A percentile compares a stretch with the other conserved stretches of the same genome.
Conservation (phyloP, 37 sponge, comb jelly and placozoan species). For the Amphimedon queenslandica region DNA sequence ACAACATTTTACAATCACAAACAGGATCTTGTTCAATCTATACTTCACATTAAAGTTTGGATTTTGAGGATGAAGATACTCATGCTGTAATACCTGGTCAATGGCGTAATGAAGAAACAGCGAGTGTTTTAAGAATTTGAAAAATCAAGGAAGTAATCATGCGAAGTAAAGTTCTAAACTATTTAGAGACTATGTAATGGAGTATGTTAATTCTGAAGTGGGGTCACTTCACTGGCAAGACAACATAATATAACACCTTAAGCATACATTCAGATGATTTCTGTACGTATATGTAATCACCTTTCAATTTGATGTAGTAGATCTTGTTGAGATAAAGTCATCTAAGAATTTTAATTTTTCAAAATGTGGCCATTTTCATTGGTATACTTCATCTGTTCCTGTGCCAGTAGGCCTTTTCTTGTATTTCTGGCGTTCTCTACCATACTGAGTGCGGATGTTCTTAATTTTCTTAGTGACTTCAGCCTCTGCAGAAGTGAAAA, state of each 20-base stretch:
- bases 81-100: not conserved
- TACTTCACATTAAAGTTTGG: not conserved
- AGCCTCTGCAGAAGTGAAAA: not conserved
- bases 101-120: not conserved
- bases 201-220: not conserved
- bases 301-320: not conserved
- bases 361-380: not conserved
- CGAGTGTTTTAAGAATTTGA: not conserved
- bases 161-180: not conserved
- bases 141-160: not conserved
- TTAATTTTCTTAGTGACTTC: not conserved
- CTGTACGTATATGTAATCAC: not conserved
- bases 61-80: conserved; percentile 1
- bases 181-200: not conserved
- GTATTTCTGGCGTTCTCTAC: not conserved
- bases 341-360: not conserved
- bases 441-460: not conserved
- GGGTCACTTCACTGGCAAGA: not conserved
- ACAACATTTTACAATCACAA: conserved; percentile 9
- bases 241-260: not conserved
- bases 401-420: not conserved
- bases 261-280: not conserved
- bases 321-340: not conserved
- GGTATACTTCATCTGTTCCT: not conserved
- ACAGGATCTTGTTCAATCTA: not conserved